Evolutionary conservation across 1,140 invertebrate species (phyloP), one percentile per base, ranked within the genome.

Genomic region (Macrostomum lignano): DNA sequence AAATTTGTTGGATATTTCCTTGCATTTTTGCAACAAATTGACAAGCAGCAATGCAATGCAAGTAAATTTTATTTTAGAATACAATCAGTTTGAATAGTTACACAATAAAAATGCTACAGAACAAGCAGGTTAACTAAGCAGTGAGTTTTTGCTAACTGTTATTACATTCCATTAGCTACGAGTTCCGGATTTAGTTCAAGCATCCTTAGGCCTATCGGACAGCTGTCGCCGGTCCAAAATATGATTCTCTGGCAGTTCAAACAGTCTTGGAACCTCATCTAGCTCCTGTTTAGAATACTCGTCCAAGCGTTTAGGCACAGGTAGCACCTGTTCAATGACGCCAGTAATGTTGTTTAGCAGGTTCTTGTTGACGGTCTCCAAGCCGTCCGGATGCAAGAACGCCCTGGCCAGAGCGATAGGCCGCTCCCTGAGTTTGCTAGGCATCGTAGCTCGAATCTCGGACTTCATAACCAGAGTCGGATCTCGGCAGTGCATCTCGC

Each of bases 271-370:
- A 52, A 73, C 88, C 21, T 67, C 62, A 28, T 72, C 58, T 7
- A 73, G 57, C 50, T 77, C 71, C 47, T 91, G 69, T 49, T 70
- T 52, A 6, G 70, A 63, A 46, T 76, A 81, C 40, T 77, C 67
- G 52, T 75, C 68, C 14, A 86, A 55, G 45, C 66, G 64, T 44
- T 67, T 69, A 3, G 79, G 79, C 7, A 81, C 65, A 6, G 60
- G 49, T 42, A 71, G 64, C 4, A 74, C 47, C 44, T 74, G 73
- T 43, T 64, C 62, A 3, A 94, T 76, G 60, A 88, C 76, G 55
- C 71, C 74, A 21, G 67, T 68, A 10, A 93, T 62, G 63, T 91
- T 93, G 41, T 62, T 60, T 40, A 73, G 46, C 11, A 93, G 67
- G 17, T 82, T 67, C 37, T 69, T 51, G 1, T 82, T 81, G 2